phyloP scores from a whole-genome alignment of 30 jellyfish, hydroid and myxozoan genomes.

The Calvadosia cruxmelitensis region DNA sequence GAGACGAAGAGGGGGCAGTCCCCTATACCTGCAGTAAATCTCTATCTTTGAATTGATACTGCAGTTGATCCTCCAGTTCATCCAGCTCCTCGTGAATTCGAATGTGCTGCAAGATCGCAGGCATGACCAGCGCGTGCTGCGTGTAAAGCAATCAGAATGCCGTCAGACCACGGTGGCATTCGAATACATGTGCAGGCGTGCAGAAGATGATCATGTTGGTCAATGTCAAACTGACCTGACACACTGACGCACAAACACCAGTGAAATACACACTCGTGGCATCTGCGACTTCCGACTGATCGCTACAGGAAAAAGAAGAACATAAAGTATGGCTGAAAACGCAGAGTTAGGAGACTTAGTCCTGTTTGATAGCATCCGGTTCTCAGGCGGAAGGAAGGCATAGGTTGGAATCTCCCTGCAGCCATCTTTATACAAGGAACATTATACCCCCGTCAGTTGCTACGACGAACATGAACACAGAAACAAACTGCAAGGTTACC shows the following conservation, averaged over 20 bases:
- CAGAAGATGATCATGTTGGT: background rate
- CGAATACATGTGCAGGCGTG: too few relatives aligned
- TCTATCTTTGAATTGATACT: slow-evolving; percentile 39
- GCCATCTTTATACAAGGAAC: too few relatives aligned
- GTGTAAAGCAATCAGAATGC: background rate
- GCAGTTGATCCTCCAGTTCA: slow-evolving; percentile 25
- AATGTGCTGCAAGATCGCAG: slow-evolving; percentile 30
- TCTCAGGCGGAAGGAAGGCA: too few relatives aligned
- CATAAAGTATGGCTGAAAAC: too few relatives aligned
- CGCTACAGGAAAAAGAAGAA: too few relatives aligned
- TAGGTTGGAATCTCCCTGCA: too few relatives aligned
- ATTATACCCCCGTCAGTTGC: too few relatives aligned
- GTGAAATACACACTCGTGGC: background rate
- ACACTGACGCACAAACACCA: background rate
- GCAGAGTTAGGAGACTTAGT: too few relatives aligned
- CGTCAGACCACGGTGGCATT: background rate
- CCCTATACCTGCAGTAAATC: slow-evolving; percentile 28
- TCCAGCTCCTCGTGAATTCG: slow-evolving; percentile 30
- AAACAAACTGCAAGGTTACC: too few relatives aligned
- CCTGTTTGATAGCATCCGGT: too few relatives aligned
- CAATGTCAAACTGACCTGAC: background rate
- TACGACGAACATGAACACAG: too few relatives aligned
- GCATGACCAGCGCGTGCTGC: slow-evolving; percentile 38
- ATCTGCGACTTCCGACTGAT: background rate
- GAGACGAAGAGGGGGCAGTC: background rate